These are phyloP conservation scores for Protula sp. DNA, from an alignment of 2,888 invertebrate genomes.

Conservation along the genomic window DNA sequence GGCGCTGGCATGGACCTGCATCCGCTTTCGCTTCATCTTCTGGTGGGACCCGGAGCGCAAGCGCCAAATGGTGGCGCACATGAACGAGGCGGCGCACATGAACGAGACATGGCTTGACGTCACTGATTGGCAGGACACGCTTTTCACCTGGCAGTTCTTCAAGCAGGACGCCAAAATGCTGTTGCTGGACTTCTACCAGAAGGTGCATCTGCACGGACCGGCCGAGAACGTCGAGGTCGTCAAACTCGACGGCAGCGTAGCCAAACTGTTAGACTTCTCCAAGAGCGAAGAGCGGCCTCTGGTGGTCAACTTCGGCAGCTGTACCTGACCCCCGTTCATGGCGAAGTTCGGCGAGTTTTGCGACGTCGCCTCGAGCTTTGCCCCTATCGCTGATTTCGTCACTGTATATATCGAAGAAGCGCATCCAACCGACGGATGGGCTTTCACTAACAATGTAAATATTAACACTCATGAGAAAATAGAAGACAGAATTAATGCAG, in stretches of 20 bases:
- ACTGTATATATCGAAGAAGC: conserved; percentile 44
- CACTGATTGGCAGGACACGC: conserved; percentile 15
- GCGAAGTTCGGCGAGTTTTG: conserved; percentile 33
- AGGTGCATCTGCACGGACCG: conserved; percentile 7
- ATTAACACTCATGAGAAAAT: conserved; percentile 27
- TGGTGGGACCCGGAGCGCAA: conserved; percentile 4
- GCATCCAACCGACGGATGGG: conserved; percentile 42
- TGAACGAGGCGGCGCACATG: conserved; percentile 11
- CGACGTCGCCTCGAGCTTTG: conserved; percentile 29
- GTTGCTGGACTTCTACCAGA: conserved; percentile 9
- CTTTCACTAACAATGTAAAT: conserved; percentile 30
- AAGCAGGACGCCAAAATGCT: conserved; percentile 1
- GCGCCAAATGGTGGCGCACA: conserved; percentile 4
- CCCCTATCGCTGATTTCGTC: conserved; percentile 34
- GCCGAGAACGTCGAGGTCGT: conserved; percentile 10
- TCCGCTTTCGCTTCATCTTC: neutral
- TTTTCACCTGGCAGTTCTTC: conserved; percentile 7
- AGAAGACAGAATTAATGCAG: conserved; percentile 31
- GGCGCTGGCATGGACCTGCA: neutral
- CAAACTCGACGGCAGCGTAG: conserved; percentile 8
- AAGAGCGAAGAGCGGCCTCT: conserved; percentile 31
- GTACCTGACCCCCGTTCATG: conserved; percentile 45
- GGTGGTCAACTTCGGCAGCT: conserved; percentile 44
- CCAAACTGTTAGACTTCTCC: conserved; percentile 13
- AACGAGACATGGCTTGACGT: conserved; percentile 3